These are phyloP conservation scores for Syngnathus typhle DNA, from an alignment of 2,113 vertebrate species.

Conservation along the genomic window DNA sequence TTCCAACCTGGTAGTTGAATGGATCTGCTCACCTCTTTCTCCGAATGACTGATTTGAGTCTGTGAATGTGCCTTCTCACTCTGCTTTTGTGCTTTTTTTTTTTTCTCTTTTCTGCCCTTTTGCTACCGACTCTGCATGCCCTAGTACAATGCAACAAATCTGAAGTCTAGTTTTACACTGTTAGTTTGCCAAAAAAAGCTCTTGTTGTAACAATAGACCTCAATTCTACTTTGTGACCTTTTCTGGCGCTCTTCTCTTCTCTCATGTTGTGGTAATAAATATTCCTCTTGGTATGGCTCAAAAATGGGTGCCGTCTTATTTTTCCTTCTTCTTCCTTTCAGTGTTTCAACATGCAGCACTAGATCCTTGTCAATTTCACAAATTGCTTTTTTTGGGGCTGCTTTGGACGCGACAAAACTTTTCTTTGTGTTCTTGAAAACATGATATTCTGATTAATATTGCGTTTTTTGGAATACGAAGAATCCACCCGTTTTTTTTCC, in stretches of 20 bases:
- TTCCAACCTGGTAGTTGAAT: slow-evolving; percentile 55
- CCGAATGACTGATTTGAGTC: slow-evolving; percentile 76
- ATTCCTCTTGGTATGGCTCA: slow-evolving; percentile 93
- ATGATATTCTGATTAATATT: too few relatives aligned
- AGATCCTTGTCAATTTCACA: slow-evolving; percentile 81
- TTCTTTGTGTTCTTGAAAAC: too few relatives aligned
- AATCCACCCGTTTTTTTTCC: too few relatives aligned
- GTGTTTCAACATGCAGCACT: slow-evolving; percentile 24
- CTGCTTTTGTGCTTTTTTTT: slow-evolving; percentile 75
- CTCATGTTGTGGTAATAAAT: slow-evolving; percentile 98
- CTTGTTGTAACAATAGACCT: slow-evolving; percentile 83
- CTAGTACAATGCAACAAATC: slow-evolving; percentile 67
- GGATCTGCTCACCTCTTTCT: slow-evolving; percentile 62
- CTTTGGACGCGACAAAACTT: background rate
- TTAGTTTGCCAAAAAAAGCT: slow-evolving; percentile 60
- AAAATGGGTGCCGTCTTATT: slow-evolving; percentile 85
- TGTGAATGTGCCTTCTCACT: slow-evolving; percentile 93
- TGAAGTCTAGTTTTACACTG: slow-evolving; percentile 70
- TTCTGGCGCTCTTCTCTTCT: slow-evolving; percentile 65
- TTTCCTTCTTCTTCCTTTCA: slow-evolving; percentile 54
- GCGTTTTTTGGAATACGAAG: too few relatives aligned
- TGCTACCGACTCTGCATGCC: slow-evolving; percentile 71
- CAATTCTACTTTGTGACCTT: slow-evolving; percentile 85
- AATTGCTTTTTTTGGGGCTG: slow-evolving; percentile 58
- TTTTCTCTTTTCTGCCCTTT: slow-evolving; percentile 52